Percentiles rank a stretch among this genome's conserved stretches.
phyloP scores from a whole-genome alignment of 2,888 invertebrate species.

The Drepanosiphum platanoidis region DNA sequence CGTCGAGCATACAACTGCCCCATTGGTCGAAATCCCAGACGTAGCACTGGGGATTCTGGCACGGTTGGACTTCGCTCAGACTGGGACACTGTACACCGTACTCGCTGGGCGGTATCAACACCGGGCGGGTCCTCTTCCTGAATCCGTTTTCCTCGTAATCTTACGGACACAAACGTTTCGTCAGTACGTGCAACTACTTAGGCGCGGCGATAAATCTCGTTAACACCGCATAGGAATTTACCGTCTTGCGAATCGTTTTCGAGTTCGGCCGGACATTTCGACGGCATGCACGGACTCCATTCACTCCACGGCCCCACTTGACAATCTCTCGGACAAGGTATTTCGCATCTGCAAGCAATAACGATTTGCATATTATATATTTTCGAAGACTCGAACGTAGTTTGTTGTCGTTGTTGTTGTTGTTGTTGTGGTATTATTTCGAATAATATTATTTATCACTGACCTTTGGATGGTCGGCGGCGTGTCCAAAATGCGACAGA shows the following conservation, averaged over 20 bases:
- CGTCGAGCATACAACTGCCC: slow-evolving; percentile 70
- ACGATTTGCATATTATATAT: too few species aligned
- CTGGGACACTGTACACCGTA: slow-evolving; percentile 68
- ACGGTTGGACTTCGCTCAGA: slow-evolving; percentile 71
- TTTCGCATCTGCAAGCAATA: slow-evolving; percentile 67
- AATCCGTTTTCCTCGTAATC: slow-evolving; percentile 64
- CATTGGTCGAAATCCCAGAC: slow-evolving; percentile 71
- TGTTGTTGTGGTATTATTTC: too few species aligned
- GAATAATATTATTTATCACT: slow-evolving; percentile 64
- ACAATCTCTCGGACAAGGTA: slow-evolving; percentile 73
- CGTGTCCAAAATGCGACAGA: slow-evolving; percentile 70
- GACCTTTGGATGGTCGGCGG: slow-evolving; percentile 72
- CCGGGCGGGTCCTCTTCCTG: slow-evolving; percentile 66
- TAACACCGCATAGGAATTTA: too few species aligned
- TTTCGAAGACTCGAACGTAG: too few species aligned
- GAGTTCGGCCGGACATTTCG: slow-evolving; percentile 65
- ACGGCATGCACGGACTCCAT: slow-evolving; percentile 74
- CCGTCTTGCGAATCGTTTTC: slow-evolving; percentile 25
- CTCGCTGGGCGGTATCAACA: slow-evolving; percentile 66
- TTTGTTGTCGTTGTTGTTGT: too few species aligned
- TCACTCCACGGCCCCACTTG: slow-evolving; percentile 73
- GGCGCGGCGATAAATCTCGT: too few species aligned
- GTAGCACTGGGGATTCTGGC: slow-evolving; percentile 71
- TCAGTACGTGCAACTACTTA: too few species aligned
- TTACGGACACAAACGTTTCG: not conserved